Conservation (phyloP, 2,113 vertebrate genomes). For the Labrus mixtus region DNA sequence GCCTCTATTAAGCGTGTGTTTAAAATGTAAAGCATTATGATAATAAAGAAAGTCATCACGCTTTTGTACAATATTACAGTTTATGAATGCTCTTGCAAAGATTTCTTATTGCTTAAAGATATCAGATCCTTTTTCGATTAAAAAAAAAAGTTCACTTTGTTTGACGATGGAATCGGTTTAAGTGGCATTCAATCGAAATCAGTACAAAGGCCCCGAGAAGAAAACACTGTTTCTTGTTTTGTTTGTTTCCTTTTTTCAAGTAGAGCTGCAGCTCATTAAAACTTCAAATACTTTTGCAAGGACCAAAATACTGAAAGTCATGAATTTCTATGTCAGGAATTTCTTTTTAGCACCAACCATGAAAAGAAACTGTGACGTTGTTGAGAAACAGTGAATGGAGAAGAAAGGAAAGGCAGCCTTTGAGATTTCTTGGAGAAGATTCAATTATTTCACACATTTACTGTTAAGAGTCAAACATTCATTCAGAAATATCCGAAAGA, state of each 20-base stretch:
- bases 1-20: too few species aligned
- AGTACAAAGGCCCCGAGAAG: neutral
- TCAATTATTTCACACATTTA: neutral
- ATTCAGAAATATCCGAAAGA: slow-evolving; percentile 25
- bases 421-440: neutral
- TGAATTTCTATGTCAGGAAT: neutral
- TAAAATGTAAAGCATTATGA: too few species aligned
- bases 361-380: neutral
- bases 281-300: neutral
- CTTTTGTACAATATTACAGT: too few species aligned
- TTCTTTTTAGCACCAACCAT: neutral
- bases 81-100: too few species aligned
- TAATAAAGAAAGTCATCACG: too few species aligned
- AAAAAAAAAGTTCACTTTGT: too few species aligned
- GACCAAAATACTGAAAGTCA: too few species aligned
- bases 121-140: too few species aligned
- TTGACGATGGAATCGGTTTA: too few species aligned
- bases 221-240: neutral
- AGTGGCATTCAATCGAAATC: neutral
- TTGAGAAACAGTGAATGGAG: neutral
- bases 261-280: neutral
- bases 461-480: slow-evolving; percentile 34
- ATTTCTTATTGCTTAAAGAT: too few species aligned
- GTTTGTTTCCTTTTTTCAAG: neutral
- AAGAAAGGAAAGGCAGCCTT: neutral